These are phyloP conservation scores for Drosophila meridionalis DNA, from an alignment of 2,888 invertebrate genomes.

Conservation along the genomic window DNA sequence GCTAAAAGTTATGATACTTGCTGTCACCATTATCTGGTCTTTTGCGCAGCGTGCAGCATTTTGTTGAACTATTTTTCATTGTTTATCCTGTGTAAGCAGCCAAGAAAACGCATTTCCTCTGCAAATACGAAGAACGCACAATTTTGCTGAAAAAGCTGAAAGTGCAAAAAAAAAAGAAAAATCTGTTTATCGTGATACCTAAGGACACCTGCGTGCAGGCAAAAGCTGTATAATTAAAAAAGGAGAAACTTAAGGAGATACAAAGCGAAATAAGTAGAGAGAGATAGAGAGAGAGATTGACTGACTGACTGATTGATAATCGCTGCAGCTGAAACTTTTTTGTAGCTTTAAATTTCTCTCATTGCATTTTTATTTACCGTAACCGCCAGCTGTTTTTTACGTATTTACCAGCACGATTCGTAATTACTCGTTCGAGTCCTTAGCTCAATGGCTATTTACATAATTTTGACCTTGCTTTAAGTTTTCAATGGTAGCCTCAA, in stretches of 20 bases:
- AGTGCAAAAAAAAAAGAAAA: not conserved
- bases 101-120: constrained; percentile 51
- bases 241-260: not conserved
- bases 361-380: constrained; percentile 5
- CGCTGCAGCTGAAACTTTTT: not conserved
- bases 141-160: not conserved
- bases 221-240: not conserved
- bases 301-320: not conserved
- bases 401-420: constrained; percentile 16
- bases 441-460: constrained; percentile 53
- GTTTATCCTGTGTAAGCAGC: constrained; percentile 19
- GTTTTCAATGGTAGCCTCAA: constrained; percentile 33
- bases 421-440: constrained; percentile 44
- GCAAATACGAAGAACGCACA: constrained; percentile 13
- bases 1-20: constrained; percentile 47
- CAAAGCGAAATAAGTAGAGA: not conserved
- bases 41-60: constrained; percentile 23
- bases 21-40: constrained; percentile 44
- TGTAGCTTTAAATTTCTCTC: not conserved
- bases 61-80: constrained; percentile 38
- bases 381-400: not conserved
- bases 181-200: constrained; percentile 2
- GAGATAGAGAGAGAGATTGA: not conserved
- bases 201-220: not conserved
- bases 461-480: constrained; percentile 58